These are phyloP conservation scores for Drosophila gaucha DNA, from an alignment of 2,888 invertebrate genomes.

Conservation along the genomic window DNA sequence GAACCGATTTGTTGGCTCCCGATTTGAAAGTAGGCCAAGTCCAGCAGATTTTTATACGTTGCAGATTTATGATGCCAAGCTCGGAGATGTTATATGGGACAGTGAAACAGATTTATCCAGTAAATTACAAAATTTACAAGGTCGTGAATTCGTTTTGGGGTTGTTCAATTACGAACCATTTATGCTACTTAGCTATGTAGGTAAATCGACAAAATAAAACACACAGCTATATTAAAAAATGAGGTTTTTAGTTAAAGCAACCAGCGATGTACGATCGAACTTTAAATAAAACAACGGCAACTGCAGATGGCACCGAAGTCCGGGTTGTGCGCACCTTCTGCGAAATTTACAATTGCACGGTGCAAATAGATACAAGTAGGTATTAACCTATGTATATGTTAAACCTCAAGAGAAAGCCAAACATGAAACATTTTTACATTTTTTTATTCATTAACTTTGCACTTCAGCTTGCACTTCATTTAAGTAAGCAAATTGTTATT, in stretches of 20 bases:
- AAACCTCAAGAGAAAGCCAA: too few species aligned
- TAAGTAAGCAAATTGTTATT: too few species aligned
- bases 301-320: constrained; percentile 87
- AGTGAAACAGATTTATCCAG: constrained; percentile 14
- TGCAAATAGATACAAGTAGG: constrained; percentile 81
- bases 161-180: constrained; percentile 82
- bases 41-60: constrained; percentile 54
- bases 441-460: too few species aligned
- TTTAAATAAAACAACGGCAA: constrained; percentile 38
- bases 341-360: constrained; percentile 84
- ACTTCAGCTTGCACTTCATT: too few species aligned
- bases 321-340: constrained; percentile 83
- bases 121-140: constrained; percentile 73
- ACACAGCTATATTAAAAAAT: too few species aligned
- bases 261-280: constrained; percentile 59
- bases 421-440: too few species aligned
- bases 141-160: constrained; percentile 75
- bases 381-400: too few species aligned
- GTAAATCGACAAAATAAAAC: constrained; percentile 3
- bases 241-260: constrained; percentile 38
- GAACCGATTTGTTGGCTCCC: constrained; percentile 76
- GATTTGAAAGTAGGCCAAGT: constrained; percentile 38
- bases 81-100: constrained; percentile 26
- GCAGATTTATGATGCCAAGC: constrained; percentile 59
- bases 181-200: constrained; percentile 70